phyloP scores from a whole-genome alignment of 2,888 invertebrate genomes.

The Hybos culiciformis region DNA sequence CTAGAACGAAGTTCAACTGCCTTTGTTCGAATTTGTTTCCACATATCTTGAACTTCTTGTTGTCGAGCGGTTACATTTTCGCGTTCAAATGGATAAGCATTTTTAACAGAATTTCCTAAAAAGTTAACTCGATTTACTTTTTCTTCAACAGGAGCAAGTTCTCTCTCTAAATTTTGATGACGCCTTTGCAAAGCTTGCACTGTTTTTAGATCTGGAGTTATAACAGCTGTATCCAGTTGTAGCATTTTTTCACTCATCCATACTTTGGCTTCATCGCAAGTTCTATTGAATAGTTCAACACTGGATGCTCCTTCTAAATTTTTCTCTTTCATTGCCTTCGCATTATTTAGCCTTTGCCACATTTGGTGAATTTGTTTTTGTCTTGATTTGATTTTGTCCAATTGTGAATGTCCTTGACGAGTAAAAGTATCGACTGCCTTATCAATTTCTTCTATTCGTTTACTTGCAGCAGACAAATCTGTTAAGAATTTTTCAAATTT shows the following conservation, averaged over 20 bases:
- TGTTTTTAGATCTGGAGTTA: conserved; percentile 77
- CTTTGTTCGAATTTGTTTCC: conserved; percentile 77
- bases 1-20: conserved; percentile 70
- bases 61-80: conserved; percentile 74
- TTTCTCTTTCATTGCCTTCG: conserved; percentile 82
- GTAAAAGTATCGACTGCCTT: conserved; percentile 74
- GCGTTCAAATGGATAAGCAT: conserved; percentile 81
- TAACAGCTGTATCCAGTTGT: conserved; percentile 62
- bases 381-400: conserved; percentile 60
- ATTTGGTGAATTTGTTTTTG: conserved; percentile 75
- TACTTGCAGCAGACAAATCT: conserved; percentile 86
- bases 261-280: conserved; percentile 90
- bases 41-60: conserved; percentile 71
- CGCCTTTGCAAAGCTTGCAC: conserved; percentile 82
- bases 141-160: conserved; percentile 86
- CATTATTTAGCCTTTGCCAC: conserved; percentile 74
- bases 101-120: conserved; percentile 78
- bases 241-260: conserved; percentile 97
- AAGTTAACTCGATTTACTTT: conserved; percentile 80
- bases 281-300: conserved; percentile 89
- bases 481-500: conserved; percentile 96
- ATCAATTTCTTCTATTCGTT: conserved; percentile 80
- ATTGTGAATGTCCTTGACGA: conserved; percentile 70
- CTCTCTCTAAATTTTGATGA: conserved; percentile 86
- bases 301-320: conserved; percentile 84